These are phyloP conservation scores for Sarcophaga rosellei DNA, from an alignment of 2,888 invertebrate genomes.

Conservation along the genomic window DNA sequence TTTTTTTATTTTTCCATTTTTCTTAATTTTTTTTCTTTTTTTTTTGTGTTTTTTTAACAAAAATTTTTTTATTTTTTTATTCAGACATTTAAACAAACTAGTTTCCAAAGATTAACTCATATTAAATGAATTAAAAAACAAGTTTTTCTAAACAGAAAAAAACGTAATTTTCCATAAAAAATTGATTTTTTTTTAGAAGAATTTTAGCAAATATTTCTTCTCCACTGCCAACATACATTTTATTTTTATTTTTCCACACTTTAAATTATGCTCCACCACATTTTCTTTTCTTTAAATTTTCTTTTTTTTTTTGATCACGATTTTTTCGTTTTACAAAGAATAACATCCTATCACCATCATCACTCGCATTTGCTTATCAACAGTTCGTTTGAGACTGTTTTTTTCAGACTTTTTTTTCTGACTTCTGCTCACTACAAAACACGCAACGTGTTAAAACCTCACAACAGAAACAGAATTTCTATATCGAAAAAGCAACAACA, in stretches of 20 bases:
- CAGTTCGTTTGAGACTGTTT: constrained; percentile 61
- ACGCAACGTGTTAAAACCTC: constrained; percentile 63
- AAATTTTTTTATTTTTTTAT: neutral
- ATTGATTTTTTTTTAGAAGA: neutral
- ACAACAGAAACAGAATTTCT: constrained; percentile 56
- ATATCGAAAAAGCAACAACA: constrained; percentile 23
- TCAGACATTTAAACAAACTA: constrained; percentile 2
- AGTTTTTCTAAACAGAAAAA: neutral
- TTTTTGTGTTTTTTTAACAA: too few species aligned
- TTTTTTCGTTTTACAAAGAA: constrained; percentile 7
- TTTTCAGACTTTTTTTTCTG: neutral
- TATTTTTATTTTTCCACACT: neutral
- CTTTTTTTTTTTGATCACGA: neutral
- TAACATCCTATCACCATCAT: neutral
- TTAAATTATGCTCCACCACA: too few species aligned
- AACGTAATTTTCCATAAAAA: neutral
- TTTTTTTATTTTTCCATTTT: too few species aligned
- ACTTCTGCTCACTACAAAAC: constrained; percentile 38
- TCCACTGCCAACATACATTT: constrained; percentile 11
- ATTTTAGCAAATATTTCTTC: constrained; percentile 34
- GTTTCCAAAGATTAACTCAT: constrained; percentile 8
- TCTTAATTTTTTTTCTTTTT: too few species aligned
- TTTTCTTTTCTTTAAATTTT: constrained; percentile 15
- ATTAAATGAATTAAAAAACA: neutral
- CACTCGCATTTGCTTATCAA: constrained; percentile 60